These are phyloP conservation scores for Opisthograptis luteolata DNA, from an alignment of 2,888 invertebrate genomes.

Conservation along the genomic window DNA sequence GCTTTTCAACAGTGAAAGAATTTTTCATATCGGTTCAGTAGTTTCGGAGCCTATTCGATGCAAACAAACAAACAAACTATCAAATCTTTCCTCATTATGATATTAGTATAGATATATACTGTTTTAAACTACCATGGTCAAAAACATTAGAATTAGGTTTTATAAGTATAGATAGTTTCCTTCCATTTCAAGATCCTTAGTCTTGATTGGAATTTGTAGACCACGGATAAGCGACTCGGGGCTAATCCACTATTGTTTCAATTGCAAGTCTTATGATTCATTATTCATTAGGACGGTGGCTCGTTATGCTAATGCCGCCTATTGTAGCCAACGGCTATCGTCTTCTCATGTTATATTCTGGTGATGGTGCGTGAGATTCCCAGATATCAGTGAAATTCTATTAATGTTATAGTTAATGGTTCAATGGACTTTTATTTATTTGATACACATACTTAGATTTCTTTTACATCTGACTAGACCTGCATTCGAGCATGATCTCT, in stretches of 20 bases:
- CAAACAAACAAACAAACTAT: no score
- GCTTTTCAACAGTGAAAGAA: no score
- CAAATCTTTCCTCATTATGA: no score
- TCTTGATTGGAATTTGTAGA: conserved; percentile 26
- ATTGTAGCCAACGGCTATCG: conserved; percentile 49
- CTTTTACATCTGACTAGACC: no score
- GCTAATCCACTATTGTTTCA: conserved; percentile 76
- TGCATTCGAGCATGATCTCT: no score
- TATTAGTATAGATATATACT: no score
- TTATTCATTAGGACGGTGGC: conserved; percentile 70
- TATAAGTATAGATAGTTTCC: no score
- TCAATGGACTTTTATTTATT: neutral
- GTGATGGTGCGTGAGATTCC: neutral
- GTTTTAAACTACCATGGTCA: no score
- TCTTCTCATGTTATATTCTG: conserved; percentile 36
- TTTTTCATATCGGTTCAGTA: no score
- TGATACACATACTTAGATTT: no score
- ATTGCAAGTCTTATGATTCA: conserved; percentile 75
- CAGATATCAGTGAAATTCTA: neutral
- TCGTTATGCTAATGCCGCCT: conserved; percentile 73
- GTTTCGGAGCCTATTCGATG: no score
- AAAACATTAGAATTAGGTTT: no score
- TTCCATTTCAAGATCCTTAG: neutral
- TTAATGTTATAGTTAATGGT: neutral
- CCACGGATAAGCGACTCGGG: conserved; percentile 66